Evolutionary conservation across 2,888 invertebrate genomes (phyloP), one percentile per base, ranked within the genome.

Genomic region (Nomada flava): DNA sequence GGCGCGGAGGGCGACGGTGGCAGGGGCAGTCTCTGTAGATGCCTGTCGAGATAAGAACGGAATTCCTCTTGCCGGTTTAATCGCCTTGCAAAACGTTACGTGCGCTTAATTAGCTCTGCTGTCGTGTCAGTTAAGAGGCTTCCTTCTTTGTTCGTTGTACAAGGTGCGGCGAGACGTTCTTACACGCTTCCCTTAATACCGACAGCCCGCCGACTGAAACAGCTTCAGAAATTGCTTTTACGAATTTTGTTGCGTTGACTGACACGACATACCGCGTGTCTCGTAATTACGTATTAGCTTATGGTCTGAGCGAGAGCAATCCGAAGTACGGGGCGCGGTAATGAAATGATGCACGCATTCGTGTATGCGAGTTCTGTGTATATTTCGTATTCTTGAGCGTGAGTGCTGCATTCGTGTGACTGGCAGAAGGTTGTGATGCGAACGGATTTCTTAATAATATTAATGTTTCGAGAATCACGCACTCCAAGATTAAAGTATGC

Each of bases 21-120:
- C 44, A n/a, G 65, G 47, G 20, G 42, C 57, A 36, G 68, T 29
- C 72, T 57, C 52, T n/a, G 44, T 57, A 67, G 69, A 77, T 77
- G 36, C 67, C 62, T 52, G 70, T 36, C 29, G 65, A 77, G 79
- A 67, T 79, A 86, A 84, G 82, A 84, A 75, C 76, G 63, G 59
- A 82, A 82, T 84, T 84, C 75, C 80, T 72, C 73, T 64, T 68
- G 78, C 76, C 62, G 70, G 80, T 64, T 87, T 87, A 85, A 87
- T 87, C 87, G 80, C 68, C 74, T 80, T 75, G 77, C 75, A 76
- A 81, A 88, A 87, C 75, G 79, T 85, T 79, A 77, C 83, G 57
- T 65, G 86, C 77, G 79, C 75, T 83, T 83, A 88, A 87, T 87
- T 87, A 87, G 75, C 65, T 75, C 77, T 57, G 72, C 79, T 76